Base-by-base conservation (phyloP, 2,797 vertebrate genomes). In the Eleutherodactylus coqui region DNA sequence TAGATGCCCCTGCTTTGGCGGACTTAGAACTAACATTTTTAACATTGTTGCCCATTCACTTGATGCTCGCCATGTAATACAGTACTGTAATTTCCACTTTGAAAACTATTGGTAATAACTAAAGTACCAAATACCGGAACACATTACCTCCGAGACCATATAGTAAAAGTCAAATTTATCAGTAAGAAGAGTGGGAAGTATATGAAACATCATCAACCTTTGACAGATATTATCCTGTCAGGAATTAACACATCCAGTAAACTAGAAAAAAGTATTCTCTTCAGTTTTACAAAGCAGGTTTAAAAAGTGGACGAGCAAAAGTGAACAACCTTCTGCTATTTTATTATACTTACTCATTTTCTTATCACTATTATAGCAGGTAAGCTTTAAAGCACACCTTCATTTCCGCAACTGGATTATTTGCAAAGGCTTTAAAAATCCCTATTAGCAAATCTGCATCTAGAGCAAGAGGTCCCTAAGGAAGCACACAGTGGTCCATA, bases 81-180 rank as follows among this genome's bases (percentile, higher is more conserved):
- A 9, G n/a, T n/a, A n/a, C n/a, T n/a, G n/a, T 58, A 2, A 27
- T 27, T 58, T 58, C 55, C 55, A 58, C 8, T 58, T 27, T 27
- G n/a, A 27, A 58, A 58, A 58, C 55, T 58, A 58, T 58, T 58
- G 55, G 55, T 27, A n/a, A 27, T 9, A 58, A 58, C 6, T 58
- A 58, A 58, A 27, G n/a, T 27, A 58, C 24, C 24, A 58, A 27
- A 27, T 27, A 11, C n/a, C 13, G 55, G 55, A 6, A 27, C 29
- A 14, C 4, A 73, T 27, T 45, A 10, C 36, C 38, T 43, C 11
- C 27, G 41, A 45, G 13, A 21, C 70, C 8, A 73, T 8, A 41
- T 41, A 73, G 24, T 73, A 43, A 72, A 24, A 43, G 70, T 73
- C 41, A 73, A 38, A 73, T 73, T 45, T 13, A 73, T 73, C 70